Conservation (phyloP, 2,888 invertebrate genomes). For the Spodoptera picta region DNA sequence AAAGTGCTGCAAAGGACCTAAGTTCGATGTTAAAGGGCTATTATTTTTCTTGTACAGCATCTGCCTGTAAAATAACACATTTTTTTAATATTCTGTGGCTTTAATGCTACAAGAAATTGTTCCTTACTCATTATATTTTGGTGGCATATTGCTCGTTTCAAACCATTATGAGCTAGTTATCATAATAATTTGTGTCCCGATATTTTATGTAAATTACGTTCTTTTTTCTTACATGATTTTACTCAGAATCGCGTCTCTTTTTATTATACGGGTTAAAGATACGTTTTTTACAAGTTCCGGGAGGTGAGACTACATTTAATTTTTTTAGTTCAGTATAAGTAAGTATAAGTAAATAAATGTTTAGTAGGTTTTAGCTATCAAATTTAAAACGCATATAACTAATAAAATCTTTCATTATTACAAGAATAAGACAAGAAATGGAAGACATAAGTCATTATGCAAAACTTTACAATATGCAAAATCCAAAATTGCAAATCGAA, state of each 20-base stretch:
- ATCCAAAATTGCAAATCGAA: not conserved
- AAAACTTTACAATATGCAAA: too few species aligned
- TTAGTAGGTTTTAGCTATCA: too few species aligned
- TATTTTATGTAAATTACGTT: slow-evolving; percentile 18
- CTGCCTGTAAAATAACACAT: slow-evolving; percentile 26
- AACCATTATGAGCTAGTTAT: slow-evolving; percentile 32
- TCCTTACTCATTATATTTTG: slow-evolving; percentile 18
- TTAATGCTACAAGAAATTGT: slow-evolving; percentile 10
- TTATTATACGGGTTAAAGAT: slow-evolving; percentile 9
- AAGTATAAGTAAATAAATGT: too few species aligned
- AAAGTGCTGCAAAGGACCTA: slow-evolving; percentile 52
- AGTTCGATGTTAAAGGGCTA: slow-evolving; percentile 27
- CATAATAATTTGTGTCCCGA: slow-evolving; percentile 8
- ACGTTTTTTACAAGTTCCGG: slow-evolving; percentile 11
- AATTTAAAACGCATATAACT: too few species aligned
- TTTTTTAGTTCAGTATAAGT: slow-evolving; percentile 15
- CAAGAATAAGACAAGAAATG: not conserved
- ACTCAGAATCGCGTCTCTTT: slow-evolving; percentile 17
- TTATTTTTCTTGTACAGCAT: slow-evolving; percentile 30
- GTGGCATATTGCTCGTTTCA: slow-evolving; percentile 24
- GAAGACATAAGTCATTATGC: too few species aligned
- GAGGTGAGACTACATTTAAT: slow-evolving; percentile 23
- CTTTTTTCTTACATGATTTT: slow-evolving; percentile 10
- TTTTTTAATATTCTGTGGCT: slow-evolving; percentile 5
- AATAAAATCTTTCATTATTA: too few species aligned